Percentiles rank a stretch among this genome's conserved stretches.
These are phyloP conservation scores for Pristionchus japonicus DNA, from an alignment of 2,888 invertebrate species.

Conservation along the genomic window DNA sequence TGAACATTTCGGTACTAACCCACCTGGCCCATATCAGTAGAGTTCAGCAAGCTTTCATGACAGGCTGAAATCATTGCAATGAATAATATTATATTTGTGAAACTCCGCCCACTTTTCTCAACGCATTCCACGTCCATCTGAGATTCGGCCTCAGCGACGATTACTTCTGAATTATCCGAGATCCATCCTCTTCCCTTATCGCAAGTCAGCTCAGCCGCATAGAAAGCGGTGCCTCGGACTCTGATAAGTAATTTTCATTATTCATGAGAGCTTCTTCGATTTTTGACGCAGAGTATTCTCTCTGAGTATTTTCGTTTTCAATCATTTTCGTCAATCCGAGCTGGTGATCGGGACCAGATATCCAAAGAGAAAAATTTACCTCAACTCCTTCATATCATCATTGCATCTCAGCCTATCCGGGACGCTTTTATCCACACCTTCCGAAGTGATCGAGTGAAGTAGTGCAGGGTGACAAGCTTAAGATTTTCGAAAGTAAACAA, in stretches of 20 bases:
- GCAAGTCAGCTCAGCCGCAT: background rate
- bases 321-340: too few relatives aligned
- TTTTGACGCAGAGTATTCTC: background rate
- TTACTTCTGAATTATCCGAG: background rate
- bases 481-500: background rate
- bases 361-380: too few relatives aligned
- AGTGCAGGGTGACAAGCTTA: background rate
- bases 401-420: background rate
- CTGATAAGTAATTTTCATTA: background rate
- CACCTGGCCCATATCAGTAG: background rate
- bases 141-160: background rate
- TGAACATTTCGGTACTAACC: too few relatives aligned
- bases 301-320: too few relatives aligned
- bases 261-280: background rate
- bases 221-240: background rate
- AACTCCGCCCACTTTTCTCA: background rate
- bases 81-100: too few relatives aligned
- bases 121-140: background rate
- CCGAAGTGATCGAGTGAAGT: background rate
- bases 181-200: background rate
- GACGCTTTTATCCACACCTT: background rate
- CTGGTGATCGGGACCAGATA: too few relatives aligned
- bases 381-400: background rate
- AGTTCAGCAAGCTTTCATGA: background rate
- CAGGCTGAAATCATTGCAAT: background rate